phyloP scores from a whole-genome alignment of 2,888 invertebrate species.

The Entomobrya proxima region DNA sequence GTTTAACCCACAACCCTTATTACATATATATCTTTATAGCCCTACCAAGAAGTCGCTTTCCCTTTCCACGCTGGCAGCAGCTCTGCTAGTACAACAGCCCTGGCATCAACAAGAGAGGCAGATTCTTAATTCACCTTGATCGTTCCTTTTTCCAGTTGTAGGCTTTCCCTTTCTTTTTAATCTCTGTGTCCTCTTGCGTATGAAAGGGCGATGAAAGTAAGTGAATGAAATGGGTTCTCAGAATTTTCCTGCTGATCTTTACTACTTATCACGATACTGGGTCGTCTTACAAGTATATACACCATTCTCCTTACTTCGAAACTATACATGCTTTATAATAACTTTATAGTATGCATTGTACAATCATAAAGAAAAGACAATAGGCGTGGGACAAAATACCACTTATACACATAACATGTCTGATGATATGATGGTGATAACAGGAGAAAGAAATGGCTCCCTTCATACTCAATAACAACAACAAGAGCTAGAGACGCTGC shows the following conservation, averaged over 20 bases:
- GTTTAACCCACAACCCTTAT: neutral
- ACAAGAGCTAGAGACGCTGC: neutral
- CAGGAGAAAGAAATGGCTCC: neutral
- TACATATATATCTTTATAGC: neutral
- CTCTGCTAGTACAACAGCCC: neutral
- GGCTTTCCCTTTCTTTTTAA: neutral
- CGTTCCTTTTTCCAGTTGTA: neutral
- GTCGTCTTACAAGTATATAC: no score
- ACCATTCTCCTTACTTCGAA: no score
- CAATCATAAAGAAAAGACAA: no score
- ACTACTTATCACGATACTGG: neutral
- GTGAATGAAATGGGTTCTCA: constrained; percentile 23
- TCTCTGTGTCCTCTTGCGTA: neutral
- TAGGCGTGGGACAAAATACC: no score
- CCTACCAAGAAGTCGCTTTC: neutral
- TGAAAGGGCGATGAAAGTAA: neutral
- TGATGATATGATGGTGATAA: constrained; percentile 7
- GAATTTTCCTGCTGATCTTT: constrained; percentile 2
- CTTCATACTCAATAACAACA: constrained; percentile 14
- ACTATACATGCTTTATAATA: no score
- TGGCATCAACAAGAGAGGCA: neutral
- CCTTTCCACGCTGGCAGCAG: neutral
- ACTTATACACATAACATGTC: no score
- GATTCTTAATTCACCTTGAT: constrained; percentile 37
- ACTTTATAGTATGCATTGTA: no score